phyloP scores from a whole-genome alignment of 2,113 vertebrate genomes.

The Hippocampus barbouri region DNA sequence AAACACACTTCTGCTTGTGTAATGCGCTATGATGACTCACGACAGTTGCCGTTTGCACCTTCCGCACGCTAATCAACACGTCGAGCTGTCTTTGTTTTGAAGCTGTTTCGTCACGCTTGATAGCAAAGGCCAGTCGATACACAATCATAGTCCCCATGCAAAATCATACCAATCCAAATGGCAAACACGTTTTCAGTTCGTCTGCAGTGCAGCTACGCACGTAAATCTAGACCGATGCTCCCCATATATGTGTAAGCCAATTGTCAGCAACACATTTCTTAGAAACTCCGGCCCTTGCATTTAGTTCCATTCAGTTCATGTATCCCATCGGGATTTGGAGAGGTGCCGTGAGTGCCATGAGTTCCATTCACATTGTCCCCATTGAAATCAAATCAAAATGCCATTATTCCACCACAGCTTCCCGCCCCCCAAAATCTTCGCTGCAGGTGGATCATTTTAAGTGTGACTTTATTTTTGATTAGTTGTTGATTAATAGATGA shows the following conservation, averaged over 20 bases:
- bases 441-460: too few relatives aligned
- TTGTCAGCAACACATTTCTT: background rate
- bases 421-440: too few relatives aligned
- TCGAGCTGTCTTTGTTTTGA: background rate
- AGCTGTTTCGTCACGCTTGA: background rate
- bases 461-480: too few relatives aligned
- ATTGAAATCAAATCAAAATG: too few relatives aligned
- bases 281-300: too few relatives aligned
- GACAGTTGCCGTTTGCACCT: background rate
- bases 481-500: too few relatives aligned
- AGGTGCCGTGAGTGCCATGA: too few relatives aligned
- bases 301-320: too few relatives aligned
- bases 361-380: too few relatives aligned
- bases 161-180: background rate
- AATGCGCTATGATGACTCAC: background rate
- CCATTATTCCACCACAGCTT: too few relatives aligned
- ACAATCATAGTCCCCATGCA: background rate
- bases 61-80: background rate
- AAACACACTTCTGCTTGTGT: background rate
- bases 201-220: background rate
- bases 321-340: too few relatives aligned
- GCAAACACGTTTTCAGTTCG: background rate
- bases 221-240: background rate
- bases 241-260: too few relatives aligned
- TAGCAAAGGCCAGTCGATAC: background rate